phyloP scores from a whole-genome alignment of 2,797 vertebrate genomes.

The Triplophysa yarkandensis region DNA sequence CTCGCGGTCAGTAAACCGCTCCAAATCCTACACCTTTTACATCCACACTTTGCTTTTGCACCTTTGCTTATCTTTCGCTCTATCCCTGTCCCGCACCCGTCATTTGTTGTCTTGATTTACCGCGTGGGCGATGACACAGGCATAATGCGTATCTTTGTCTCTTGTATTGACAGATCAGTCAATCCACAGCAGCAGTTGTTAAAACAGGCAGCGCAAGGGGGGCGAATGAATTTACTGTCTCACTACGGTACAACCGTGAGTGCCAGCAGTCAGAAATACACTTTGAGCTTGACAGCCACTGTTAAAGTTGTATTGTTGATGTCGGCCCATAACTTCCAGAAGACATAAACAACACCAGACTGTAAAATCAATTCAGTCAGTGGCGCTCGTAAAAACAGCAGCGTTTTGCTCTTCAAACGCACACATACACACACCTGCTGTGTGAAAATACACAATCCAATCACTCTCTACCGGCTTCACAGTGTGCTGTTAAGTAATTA shows the following conservation, averaged over 20 bases:
- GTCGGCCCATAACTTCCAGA: slow-evolving; percentile 44
- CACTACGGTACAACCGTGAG: slow-evolving; percentile 9
- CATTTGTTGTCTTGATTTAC: slow-evolving; percentile 57
- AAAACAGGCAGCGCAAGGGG: background rate
- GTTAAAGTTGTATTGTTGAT: slow-evolving; percentile 57
- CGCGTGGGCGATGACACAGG: slow-evolving; percentile 58
- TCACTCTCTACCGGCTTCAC: slow-evolving; percentile 82
- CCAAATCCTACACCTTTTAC: background rate
- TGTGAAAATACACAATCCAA: slow-evolving; percentile 78
- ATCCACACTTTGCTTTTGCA: background rate
- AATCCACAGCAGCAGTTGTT: slow-evolving; percentile 47
- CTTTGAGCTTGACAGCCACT: slow-evolving; percentile 52
- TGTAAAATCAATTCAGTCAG: slow-evolving; percentile 63
- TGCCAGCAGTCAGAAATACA: slow-evolving; percentile 47
- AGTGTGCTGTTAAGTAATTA: slow-evolving; percentile 85
- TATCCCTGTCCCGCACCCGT: slow-evolving; percentile 36
- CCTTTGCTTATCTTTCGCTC: background rate
- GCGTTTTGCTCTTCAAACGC: slow-evolving; percentile 50
- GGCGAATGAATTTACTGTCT: slow-evolving; percentile 1
- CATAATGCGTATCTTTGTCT: slow-evolving; percentile 64
- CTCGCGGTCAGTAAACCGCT: slow-evolving; percentile 19
- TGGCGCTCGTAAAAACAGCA: slow-evolving; percentile 55
- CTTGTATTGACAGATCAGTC: slow-evolving; percentile 56
- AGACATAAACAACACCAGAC: slow-evolving; percentile 61
- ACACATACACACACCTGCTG: slow-evolving; percentile 53